Percentiles rank a stretch among this genome's conserved stretches.
These are phyloP conservation scores for Tetrao urogallus DNA, from an alignment of 2,113 vertebrate genomes.

Conservation along the genomic window DNA sequence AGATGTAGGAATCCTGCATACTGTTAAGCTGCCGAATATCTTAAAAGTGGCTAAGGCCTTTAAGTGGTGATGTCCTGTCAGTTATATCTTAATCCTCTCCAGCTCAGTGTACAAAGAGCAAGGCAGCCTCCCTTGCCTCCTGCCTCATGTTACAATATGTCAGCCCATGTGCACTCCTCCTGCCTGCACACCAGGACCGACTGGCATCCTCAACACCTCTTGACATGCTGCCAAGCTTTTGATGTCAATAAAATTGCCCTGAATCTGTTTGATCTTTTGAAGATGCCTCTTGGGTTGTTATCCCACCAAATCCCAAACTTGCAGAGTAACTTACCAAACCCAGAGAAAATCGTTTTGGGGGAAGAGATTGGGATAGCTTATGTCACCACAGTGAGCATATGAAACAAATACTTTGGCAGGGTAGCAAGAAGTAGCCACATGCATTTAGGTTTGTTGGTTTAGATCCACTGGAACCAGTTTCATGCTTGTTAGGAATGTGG, in stretches of 20 bases:
- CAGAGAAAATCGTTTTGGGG: neutral
- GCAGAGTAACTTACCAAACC: slow-evolving; percentile 23
- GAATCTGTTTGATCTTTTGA: slow-evolving; percentile 77
- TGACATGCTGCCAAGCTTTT: slow-evolving; percentile 78
- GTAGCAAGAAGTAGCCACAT: neutral
- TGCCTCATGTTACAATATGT: slow-evolving; percentile 55
- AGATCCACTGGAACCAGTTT: neutral
- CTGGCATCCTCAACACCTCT: slow-evolving; percentile 77
- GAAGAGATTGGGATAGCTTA: neutral
- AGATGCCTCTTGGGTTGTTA: slow-evolving; percentile 70
- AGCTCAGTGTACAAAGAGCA: neutral
- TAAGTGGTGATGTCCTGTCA: neutral
- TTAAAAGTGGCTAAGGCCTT: neutral
- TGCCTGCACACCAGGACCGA: slow-evolving; percentile 68
- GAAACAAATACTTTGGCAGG: neutral
- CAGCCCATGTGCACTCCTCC: slow-evolving; percentile 34
- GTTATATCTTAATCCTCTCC: slow-evolving; percentile 20
- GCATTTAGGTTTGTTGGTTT: neutral
- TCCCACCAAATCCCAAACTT: slow-evolving; percentile 46
- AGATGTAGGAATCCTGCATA: neutral
- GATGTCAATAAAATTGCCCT: slow-evolving; percentile 75
- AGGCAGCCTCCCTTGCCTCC: slow-evolving; percentile 26
- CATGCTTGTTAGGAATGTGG: neutral
- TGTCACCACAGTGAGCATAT: neutral
- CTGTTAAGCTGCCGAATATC: neutral